A percentile compares a stretch with the other conserved stretches of the same genome.
phyloP scores from a whole-genome alignment of 2,113 vertebrate genomes.

The Spermophilus dauricus region DNA sequence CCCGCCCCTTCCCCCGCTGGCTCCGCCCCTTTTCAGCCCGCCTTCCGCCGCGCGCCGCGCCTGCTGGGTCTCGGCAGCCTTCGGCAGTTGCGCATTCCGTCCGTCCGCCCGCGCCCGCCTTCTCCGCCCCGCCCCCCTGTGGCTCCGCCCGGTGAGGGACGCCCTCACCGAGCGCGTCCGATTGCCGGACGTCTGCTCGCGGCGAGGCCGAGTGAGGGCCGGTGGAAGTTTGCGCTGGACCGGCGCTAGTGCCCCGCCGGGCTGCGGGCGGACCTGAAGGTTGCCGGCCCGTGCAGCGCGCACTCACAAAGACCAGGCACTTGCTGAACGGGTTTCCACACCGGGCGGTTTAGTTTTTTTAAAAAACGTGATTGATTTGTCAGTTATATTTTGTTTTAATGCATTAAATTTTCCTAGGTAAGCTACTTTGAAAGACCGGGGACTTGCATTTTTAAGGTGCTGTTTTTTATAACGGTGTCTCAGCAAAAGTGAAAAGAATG shows the following conservation, averaged over 20 bases:
- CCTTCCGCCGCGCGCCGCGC: background rate
- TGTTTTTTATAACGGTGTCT: background rate
- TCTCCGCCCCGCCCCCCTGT: background rate
- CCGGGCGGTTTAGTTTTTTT: background rate
- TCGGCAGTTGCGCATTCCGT: background rate
- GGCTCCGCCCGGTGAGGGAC: no score
- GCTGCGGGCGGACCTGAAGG: no score
- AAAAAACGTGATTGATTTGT: background rate
- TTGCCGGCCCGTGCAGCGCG: no score
- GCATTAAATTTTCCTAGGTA: background rate
- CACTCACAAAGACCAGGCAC: no score
- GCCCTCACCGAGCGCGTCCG: no score
- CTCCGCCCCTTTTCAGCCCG: background rate
- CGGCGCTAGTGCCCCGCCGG: no score
- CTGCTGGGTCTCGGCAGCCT: background rate
- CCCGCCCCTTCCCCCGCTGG: background rate
- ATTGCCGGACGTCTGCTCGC: no score
- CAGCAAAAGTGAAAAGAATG: background rate
- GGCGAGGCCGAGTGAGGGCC: no score
- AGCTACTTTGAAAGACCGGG: background rate
- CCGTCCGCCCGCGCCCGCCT: constrained; percentile 26
- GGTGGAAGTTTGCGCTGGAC: no score
- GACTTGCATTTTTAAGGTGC: constrained; percentile 38
- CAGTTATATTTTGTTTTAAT: constrained; percentile 49
- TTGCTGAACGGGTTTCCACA: no score